Evolutionary conservation across 2,113 vertebrate genomes (phyloP).

Genomic region (Seriola aureovittata): DNA sequence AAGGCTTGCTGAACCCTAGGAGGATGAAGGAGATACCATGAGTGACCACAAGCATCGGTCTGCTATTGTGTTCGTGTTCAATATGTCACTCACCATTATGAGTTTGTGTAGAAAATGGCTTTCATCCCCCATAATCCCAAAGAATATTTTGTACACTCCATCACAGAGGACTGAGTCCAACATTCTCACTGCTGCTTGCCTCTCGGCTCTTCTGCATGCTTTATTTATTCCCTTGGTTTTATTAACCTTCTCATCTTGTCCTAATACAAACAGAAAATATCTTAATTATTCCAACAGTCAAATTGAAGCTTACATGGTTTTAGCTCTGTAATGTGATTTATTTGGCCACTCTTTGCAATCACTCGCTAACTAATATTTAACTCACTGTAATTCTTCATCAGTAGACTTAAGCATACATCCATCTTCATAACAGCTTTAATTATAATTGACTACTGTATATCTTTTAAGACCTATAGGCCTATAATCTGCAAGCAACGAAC

Average conservation of each 20-base stretch:
- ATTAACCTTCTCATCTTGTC: neutral
- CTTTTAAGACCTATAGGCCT: neutral
- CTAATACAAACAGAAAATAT: neutral
- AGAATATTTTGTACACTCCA: neutral
- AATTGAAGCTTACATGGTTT: neutral
- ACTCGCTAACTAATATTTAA: neutral
- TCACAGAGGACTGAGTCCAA: neutral
- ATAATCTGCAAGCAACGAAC: neutral
- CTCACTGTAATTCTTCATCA: neutral
- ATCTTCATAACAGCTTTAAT: neutral
- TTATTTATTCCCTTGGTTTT: neutral
- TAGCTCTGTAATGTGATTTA: neutral
- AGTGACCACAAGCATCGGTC: neutral
- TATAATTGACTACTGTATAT: neutral
- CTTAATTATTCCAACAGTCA: neutral
- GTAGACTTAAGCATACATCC: neutral
- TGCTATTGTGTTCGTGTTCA: neutral
- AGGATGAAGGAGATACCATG: neutral
- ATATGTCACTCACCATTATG: neutral
- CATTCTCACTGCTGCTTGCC: neutral
- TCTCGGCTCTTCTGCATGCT: neutral
- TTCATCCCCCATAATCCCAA: slow-evolving; percentile 14
- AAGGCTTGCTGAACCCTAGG: neutral
- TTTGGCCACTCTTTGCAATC: neutral
- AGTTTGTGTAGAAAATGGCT: neutral